Conservation (phyloP, 1,140 invertebrate species). For the Theocolax elegans region DNA sequence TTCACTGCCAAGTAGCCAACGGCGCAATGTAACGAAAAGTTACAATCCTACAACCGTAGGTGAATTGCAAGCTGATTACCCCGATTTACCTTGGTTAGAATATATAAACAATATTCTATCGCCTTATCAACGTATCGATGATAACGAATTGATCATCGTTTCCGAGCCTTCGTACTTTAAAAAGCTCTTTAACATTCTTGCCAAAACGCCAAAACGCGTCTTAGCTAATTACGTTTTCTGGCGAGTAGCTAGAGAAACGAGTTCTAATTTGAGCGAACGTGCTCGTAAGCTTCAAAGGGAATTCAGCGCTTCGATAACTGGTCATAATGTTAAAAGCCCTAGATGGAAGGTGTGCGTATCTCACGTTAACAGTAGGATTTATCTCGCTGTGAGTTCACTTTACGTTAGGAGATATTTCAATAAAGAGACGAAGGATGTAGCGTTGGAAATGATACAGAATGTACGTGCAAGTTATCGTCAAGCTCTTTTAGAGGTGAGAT, state of each 20-base stretch:
- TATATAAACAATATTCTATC: conserved; percentile 83
- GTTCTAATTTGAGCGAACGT: background rate
- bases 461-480: background rate
- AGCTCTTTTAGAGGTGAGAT: no score
- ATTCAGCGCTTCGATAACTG: background rate
- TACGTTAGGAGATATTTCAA: conserved; percentile 81
- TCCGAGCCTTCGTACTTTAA: conserved; percentile 80
- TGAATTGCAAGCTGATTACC: conserved; percentile 79
- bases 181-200: conserved; percentile 72
- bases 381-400: conserved; percentile 78
- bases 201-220: conserved; percentile 70
- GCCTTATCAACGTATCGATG: conserved; percentile 69
- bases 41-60: conserved; percentile 89
- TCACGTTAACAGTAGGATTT: conserved; percentile 76
- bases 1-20: conserved; percentile 87
- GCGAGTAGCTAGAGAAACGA: conserved; percentile 78
- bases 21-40: conserved; percentile 86
- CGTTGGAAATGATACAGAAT: background rate
- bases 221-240: conserved; percentile 75
- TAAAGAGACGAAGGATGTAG: conserved; percentile 71
- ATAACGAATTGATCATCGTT: conserved; percentile 81
- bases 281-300: background rate
- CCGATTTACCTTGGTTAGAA: conserved; percentile 80
- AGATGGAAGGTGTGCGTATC: conserved; percentile 88
- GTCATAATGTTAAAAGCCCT: conserved; percentile 70